These are phyloP conservation scores for Heliothis peltigera DNA, from an alignment of 2,888 invertebrate genomes.

Conservation along the genomic window DNA sequence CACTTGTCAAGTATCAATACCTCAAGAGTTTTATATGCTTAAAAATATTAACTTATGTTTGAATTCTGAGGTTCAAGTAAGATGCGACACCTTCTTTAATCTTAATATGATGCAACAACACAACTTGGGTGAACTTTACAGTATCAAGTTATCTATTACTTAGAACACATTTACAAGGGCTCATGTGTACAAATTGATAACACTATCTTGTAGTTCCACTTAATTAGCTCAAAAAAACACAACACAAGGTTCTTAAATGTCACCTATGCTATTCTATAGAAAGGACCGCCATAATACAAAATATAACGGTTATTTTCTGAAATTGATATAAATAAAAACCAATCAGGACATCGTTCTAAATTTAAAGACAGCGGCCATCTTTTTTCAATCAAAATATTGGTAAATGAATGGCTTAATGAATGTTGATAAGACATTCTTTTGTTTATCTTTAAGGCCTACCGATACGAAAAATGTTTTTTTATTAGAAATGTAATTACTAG, in stretches of 20 bases:
- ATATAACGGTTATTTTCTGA: not conserved
- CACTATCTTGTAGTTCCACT: conserved; percentile 27
- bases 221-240: conserved; percentile 7
- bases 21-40: too few species aligned
- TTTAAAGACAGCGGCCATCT: conserved; percentile 20
- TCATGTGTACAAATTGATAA: conserved; percentile 39
- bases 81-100: not conserved
- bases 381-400: conserved; percentile 17
- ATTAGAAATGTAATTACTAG: conserved; percentile 28
- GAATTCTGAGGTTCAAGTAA: too few species aligned
- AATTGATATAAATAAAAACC: conserved; percentile 19
- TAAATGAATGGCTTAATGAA: conserved; percentile 9
- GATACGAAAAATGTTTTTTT: conserved; percentile 26
- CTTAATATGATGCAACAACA: conserved; percentile 24
- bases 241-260: conserved; percentile 4
- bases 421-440: conserved; percentile 12
- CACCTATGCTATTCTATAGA: conserved; percentile 3
- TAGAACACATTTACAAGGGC: conserved; percentile 16
- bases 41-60: too few species aligned
- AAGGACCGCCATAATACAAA: conserved; percentile 2
- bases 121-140: conserved; percentile 41
- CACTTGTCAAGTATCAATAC: too few species aligned
- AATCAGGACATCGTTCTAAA: conserved; percentile 26
- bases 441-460: conserved; percentile 23
- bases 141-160: conserved; percentile 31